phyloP scores from a whole-genome alignment of 2,888 invertebrate species.

The Tetramorium bicarinatum region DNA sequence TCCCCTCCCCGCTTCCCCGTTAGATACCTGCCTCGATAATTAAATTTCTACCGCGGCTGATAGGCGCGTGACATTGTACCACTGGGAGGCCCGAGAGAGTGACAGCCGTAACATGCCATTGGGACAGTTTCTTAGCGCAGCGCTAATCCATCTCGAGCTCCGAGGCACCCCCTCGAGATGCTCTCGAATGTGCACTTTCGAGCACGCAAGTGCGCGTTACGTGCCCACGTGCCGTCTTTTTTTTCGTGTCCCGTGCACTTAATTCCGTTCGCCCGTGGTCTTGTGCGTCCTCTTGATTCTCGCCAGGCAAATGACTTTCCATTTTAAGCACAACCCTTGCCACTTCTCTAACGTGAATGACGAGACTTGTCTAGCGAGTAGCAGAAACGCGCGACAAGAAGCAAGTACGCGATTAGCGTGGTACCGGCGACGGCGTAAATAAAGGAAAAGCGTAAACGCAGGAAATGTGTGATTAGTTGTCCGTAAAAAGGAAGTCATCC shows the following conservation, averaged over 20 bases:
- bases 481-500: conserved; percentile 26
- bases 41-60: conserved; percentile 41
- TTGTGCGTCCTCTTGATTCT: conserved; percentile 41
- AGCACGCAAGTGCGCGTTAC: conserved; percentile 60
- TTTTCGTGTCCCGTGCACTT: conserved; percentile 55
- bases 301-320: conserved; percentile 68
- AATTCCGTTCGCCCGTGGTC: conserved; percentile 51
- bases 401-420: conserved; percentile 10
- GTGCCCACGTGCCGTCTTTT: conserved; percentile 66
- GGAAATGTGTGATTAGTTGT: conserved; percentile 35
- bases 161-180: conserved; percentile 43
- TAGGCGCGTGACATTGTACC: conserved; percentile 29
- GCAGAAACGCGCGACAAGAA: conserved; percentile 12
- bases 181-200: conserved; percentile 56
- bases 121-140: conserved; percentile 41
- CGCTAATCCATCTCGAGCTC: conserved; percentile 50
- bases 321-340: conserved; percentile 58
- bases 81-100: conserved; percentile 4
- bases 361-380: background rate
- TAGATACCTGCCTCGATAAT: conserved; percentile 43
- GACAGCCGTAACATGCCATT: conserved; percentile 22
- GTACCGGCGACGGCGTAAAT: background rate
- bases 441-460: conserved; percentile 22
- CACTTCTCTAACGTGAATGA: conserved; percentile 29
- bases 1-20: background rate